These are phyloP conservation scores for Microplitis deprimator DNA, from an alignment of 2,888 invertebrate species.

Conservation along the genomic window DNA sequence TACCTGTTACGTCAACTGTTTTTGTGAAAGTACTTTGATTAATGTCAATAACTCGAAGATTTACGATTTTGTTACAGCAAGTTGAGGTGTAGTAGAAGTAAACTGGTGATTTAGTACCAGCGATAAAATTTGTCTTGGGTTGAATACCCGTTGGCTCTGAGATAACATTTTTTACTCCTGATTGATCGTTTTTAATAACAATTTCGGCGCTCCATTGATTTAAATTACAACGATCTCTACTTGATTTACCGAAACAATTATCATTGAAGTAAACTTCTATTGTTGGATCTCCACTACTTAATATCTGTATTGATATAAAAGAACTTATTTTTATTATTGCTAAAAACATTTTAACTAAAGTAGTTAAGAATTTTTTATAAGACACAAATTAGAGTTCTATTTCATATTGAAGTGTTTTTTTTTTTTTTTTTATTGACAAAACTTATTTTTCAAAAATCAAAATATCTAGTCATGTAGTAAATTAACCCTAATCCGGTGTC, in stretches of 20 bases:
- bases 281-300: slow-evolving; percentile 75
- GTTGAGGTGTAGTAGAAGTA: slow-evolving; percentile 79
- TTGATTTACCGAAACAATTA: slow-evolving; percentile 74
- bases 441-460: too few relatives aligned
- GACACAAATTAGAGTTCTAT: too few relatives aligned
- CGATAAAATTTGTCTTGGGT: slow-evolving; percentile 76
- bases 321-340: slow-evolving; percentile 12
- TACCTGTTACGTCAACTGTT: slow-evolving; percentile 76
- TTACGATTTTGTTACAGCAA: slow-evolving; percentile 81
- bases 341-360: too few relatives aligned
- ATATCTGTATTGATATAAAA: slow-evolving; percentile 50
- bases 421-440: too few relatives aligned
- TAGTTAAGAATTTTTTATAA: too few relatives aligned
- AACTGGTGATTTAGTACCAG: slow-evolving; percentile 80
- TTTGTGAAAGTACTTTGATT: slow-evolving; percentile 78
- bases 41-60: slow-evolving; percentile 80
- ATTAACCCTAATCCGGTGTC: too few relatives aligned
- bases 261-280: slow-evolving; percentile 78
- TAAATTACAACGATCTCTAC: slow-evolving; percentile 75
- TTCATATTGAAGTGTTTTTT: too few relatives aligned
- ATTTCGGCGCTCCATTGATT: slow-evolving; percentile 82
- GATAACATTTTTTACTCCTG: slow-evolving; percentile 73
- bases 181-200: slow-evolving; percentile 77
- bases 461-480: too few relatives aligned
- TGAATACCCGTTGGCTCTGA: slow-evolving; percentile 74